phyloP scores from a whole-genome alignment of 1,140 invertebrate genomes.

The Calycopis cecrops region DNA sequence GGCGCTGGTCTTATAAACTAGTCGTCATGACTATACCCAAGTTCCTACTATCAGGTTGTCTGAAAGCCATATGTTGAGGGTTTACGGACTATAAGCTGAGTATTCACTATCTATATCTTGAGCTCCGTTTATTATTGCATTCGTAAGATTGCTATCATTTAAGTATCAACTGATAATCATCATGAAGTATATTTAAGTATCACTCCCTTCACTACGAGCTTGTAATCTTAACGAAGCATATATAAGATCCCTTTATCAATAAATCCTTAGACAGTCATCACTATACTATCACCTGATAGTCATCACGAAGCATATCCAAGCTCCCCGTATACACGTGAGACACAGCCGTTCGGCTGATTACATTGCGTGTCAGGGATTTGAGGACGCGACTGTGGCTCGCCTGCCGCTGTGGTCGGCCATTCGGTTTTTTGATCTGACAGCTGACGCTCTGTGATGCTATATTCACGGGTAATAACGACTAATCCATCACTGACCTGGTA shows the following conservation, averaged over 20 bases:
- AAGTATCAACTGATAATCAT: no score
- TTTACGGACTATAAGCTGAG: no score
- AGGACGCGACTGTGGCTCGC: slow-evolving; percentile 23
- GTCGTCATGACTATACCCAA: no score
- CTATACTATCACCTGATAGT: neutral
- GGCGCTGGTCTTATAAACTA: no score
- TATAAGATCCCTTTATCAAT: neutral
- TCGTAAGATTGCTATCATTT: no score
- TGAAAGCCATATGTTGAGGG: no score
- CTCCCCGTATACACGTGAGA: neutral
- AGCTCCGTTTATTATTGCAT: no score
- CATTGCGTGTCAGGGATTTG: slow-evolving; percentile 26
- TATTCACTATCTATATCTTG: no score
- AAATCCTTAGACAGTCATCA: neutral
- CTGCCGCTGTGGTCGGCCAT: slow-evolving; percentile 17
- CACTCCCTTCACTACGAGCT: no score
- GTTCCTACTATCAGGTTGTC: no score
- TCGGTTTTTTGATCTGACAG: slow-evolving; percentile 36
- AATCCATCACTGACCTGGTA: slow-evolving; percentile 33
- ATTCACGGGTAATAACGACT: slow-evolving; percentile 49
- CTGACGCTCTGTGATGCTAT: slow-evolving; percentile 39
- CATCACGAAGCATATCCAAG: neutral
- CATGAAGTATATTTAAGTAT: no score
- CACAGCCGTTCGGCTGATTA: slow-evolving; percentile 19
- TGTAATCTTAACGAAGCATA: no score